These are phyloP conservation scores for Trichacis sp. DNA, from an alignment of 2,888 invertebrate species.

Conservation along the genomic window DNA sequence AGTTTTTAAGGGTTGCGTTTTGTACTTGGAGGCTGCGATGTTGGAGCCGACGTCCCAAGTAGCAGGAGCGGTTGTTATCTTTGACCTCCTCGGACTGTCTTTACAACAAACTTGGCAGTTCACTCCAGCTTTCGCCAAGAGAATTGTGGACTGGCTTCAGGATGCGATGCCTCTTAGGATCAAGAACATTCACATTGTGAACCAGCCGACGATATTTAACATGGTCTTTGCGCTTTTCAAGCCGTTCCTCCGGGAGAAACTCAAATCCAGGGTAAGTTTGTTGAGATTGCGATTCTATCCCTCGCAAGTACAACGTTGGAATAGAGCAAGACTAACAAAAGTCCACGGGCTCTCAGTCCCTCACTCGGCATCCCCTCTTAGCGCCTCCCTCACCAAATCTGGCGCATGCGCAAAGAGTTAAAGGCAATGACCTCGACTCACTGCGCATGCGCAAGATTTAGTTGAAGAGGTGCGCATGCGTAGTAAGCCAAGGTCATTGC, in stretches of 20 bases:
- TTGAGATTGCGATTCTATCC: too few species aligned
- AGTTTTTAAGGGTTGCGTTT: constrained; percentile 84
- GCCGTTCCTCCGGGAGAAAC: constrained; percentile 89
- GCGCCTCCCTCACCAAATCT: too few species aligned
- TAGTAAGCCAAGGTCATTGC: too few species aligned
- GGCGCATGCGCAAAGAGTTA: too few species aligned
- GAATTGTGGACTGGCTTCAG: constrained; percentile 87
- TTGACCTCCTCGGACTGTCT: constrained; percentile 87
- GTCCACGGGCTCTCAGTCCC: too few species aligned
- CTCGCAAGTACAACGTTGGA: too few species aligned
- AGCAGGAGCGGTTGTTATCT: constrained; percentile 83
- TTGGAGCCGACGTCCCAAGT: constrained; percentile 77
- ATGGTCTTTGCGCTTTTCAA: constrained; percentile 90
- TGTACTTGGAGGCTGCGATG: constrained; percentile 86
- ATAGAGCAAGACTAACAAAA: too few species aligned
- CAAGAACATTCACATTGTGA: constrained; percentile 89
- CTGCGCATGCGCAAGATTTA: too few species aligned
- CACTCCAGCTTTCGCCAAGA: constrained; percentile 85
- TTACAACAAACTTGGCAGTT: constrained; percentile 88
- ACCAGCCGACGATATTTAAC: constrained; percentile 92
- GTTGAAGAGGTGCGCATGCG: too few species aligned
- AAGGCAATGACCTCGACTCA: too few species aligned
- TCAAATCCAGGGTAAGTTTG: constrained; percentile 78
- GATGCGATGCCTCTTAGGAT: constrained; percentile 87
- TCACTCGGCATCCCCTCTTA: too few species aligned